Evolutionary conservation across 2,113 vertebrate species (phyloP), one percentile per base, ranked within the genome.

Genomic region (Brienomyrus brachyistius): DNA sequence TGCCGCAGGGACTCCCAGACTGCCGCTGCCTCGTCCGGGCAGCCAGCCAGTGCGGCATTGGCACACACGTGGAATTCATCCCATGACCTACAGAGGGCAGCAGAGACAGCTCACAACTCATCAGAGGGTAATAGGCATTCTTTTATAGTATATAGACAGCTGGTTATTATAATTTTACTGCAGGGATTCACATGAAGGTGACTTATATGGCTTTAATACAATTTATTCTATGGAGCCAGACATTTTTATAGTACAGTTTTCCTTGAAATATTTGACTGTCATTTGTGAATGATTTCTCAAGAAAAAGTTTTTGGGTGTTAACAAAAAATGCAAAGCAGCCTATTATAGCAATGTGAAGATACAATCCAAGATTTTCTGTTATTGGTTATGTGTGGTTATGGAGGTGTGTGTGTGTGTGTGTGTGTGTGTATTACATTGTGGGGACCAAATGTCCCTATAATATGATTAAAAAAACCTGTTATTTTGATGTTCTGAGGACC

Each of bases 1-100:
- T 96, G 95, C 74, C 97, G 96, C 85, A 99, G 95, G 2, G 97
- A 99, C 89, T 98, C 97, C 98, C 98, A 99, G 59, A 98, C 95
- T 0, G 97, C 95, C 0, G 97, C 96, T 0, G 97, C 96, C 52
- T 98, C 97, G 89, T 97, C 96, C 0, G 97, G 97, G 92, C 98
- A 99, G 45, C 95, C 94, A 0, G 94, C 95, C 66, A 99, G 93
- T 43, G 97, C 97, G 4, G 92, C 91, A 10, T 94, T 97, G 90
- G 97, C 97, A 17, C 98, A 99, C 89, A 93, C 89, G 0, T 99
- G 97, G 93, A 99, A 99, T 0, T 97, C 96, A 10, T 98, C 97
- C 98, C 98, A 99, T 92, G 97, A 98, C 93, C 98, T 99, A 94
- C 51, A 90, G 91, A 89, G 45, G 84, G 89, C 10, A 84, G 31